Percentiles rank a stretch among this genome's conserved stretches.
phyloP scores from a whole-genome alignment of 2,113 vertebrate species.

The Noturus placidus region DNA sequence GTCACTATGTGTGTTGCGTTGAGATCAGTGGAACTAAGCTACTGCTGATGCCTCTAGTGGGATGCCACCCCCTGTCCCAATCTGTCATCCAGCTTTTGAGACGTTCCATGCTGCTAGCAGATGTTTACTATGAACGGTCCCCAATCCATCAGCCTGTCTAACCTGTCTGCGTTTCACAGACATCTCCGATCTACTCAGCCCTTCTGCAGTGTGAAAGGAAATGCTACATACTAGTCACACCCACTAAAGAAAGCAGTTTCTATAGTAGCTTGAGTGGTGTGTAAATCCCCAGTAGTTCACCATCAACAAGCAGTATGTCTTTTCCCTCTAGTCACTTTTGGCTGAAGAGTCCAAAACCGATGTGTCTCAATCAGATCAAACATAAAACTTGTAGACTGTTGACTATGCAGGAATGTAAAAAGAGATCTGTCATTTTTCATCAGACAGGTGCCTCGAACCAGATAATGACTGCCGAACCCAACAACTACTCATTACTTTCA shows the following conservation, averaged over 20 bases:
- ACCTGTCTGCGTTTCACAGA: constrained; percentile 34
- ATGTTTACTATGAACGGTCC: constrained; percentile 26
- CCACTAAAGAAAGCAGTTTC: not conserved
- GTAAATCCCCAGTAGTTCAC: not conserved
- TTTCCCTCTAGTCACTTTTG: constrained; percentile 13
- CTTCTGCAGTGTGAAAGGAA: constrained; percentile 18
- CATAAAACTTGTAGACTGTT: constrained; percentile 10
- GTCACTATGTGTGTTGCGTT: not conserved
- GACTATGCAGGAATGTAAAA: constrained; percentile 2
- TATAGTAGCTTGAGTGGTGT: not conserved
- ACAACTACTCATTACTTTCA: constrained; percentile 40
- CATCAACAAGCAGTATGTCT: not conserved
- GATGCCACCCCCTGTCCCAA: constrained; percentile 27
- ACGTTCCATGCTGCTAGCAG: constrained; percentile 33
- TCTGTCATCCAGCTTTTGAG: constrained; percentile 35
- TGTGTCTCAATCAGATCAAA: not conserved
- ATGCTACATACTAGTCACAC: constrained; percentile 5
- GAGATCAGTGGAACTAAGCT: constrained; percentile 29
- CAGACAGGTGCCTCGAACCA: not conserved
- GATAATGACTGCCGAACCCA: constrained; percentile 6
- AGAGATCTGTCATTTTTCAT: constrained; percentile 23
- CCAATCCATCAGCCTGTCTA: constrained; percentile 43
- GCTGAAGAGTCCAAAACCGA: not conserved
- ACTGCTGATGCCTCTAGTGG: constrained; percentile 26
- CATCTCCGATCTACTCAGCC: constrained; percentile 22